Base-by-base conservation (phyloP, 2,797 vertebrate genomes). In the Gambusia yucatana region DNA sequence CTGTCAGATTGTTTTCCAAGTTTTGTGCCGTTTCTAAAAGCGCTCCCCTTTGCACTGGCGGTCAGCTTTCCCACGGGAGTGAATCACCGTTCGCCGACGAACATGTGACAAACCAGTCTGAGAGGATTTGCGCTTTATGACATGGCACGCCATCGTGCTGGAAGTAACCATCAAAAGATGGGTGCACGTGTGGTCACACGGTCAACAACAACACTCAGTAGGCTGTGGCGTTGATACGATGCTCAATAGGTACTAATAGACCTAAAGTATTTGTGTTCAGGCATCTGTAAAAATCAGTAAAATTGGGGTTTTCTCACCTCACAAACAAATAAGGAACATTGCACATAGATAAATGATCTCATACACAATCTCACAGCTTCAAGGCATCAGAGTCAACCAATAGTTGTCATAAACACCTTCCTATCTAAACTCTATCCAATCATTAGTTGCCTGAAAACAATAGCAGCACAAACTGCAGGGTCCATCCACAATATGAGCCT, bases 331-430 rank as follows among this genome's bases (percentile, higher is more conserved):
- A n/a, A 69, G 43, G 11, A 14, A 2, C 41, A 69, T 43, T 69
- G 22, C 22, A n/a, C 11, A 43, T 25, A 43, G 25, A 43, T 25
- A 10, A 14, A 5, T 43, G 22, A 69, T 83, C 43, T 1, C 5
- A 22, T 48, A 16, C 25, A 82, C 59, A 80, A 80, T 4, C 16
- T 22, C 48, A 83, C 76, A 69, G 74, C 79, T 72, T 88, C 77
- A 83, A 76, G 86, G 87, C 74, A 87, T 86, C 83, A 82, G 46
- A 77, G 78, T 75, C 71, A 75, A 79, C 82, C 39, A 43, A 43
- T 69, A 80, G 87, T 87, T 90, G 82, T 90, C 90, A 91, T 91
- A 85, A 89, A 81, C 84, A 81, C 82, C 82, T 77, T 85, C 61
- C 78, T 61, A 70, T 88, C 86, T 84, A 48, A 39, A 39, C 36